A percentile compares a stretch with the other conserved stretches of the same genome.
phyloP scores from a whole-genome alignment of 2,888 invertebrate species.

The Andrena haemorrhoa region DNA sequence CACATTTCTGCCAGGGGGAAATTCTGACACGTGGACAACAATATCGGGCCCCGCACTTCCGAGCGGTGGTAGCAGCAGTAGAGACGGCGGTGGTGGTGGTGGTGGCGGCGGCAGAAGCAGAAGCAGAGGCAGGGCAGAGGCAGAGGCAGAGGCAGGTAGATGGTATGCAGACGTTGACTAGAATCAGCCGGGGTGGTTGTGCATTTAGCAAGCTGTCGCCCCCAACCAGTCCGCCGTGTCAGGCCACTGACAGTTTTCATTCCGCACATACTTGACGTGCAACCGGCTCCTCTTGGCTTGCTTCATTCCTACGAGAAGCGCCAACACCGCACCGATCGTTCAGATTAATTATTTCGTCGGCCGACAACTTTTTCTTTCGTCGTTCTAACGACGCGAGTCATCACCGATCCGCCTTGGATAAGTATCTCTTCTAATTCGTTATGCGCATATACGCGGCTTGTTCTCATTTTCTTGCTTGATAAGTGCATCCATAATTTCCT shows the following conservation, averaged over 20 bases:
- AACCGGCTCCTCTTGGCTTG: conserved; percentile 72
- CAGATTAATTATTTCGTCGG: conserved; percentile 73
- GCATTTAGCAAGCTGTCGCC: conserved; percentile 80
- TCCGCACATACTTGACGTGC: conserved; percentile 77
- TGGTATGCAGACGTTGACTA: conserved; percentile 71
- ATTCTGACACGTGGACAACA: conserved; percentile 71
- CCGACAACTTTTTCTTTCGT: conserved; percentile 38
- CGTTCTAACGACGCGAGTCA: conserved; percentile 15
- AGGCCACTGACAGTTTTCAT: conserved; percentile 80
- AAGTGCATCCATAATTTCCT: neutral
- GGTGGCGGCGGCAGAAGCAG: conserved; percentile 3
- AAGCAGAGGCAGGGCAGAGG: conserved; percentile 31
- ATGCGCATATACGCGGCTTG: neutral
- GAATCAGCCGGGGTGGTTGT: conserved; percentile 74
- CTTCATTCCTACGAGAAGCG: conserved; percentile 63
- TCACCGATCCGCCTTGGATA: conserved; percentile 6
- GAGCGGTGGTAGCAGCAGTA: conserved; percentile 32
- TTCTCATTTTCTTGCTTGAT: neutral
- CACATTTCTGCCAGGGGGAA: conserved; percentile 28
- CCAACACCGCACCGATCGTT: conserved; percentile 64
- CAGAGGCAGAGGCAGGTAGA: conserved; percentile 60
- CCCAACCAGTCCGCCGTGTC: conserved; percentile 77
- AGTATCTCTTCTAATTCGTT: conserved; percentile 16
- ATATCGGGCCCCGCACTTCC: conserved; percentile 64
- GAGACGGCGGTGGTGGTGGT: conserved; percentile 4